Evolutionary conservation across 2,888 invertebrate species (phyloP), one percentile per base, ranked within the genome.

Genomic region (Myopa testacea): DNA sequence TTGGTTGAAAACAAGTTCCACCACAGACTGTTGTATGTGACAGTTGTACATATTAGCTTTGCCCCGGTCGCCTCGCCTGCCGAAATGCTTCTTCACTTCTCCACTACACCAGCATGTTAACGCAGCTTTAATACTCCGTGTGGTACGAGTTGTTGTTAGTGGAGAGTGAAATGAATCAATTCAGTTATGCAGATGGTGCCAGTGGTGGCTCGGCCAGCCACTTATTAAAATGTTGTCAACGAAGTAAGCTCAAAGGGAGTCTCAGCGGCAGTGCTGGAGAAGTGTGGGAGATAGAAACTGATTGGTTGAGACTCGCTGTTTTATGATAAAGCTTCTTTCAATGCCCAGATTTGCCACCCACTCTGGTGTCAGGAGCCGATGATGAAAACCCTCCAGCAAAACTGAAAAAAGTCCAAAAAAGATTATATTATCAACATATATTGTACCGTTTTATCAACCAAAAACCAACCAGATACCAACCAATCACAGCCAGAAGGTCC

Each of bases 161-260:
- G 45, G 45, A 45, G 16, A 73, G 26, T 12, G 63, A 63, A 50
- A 52, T 63, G 74, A 74, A 74, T 74, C 74, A 74, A 74, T 74
- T 74, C 63, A 55, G 55, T n/a, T 55, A n/a, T 55, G 5, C 55
- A 55, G 16, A n/a, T 65, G 74, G 63, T n/a, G 52, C 50, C 63
- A 52, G 63, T 65, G 38, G 37, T 50, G 34, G 65, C 65, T 55
- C 16, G 12, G 19, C 19, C 19, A 34, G n/a, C 69, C n/a, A n/a
- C n/a, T 12, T 34, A 74, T 70, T 70, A 26, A 5, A 52, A 26
- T 70, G 70, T 70, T 70, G 58, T 58, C 73, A 16, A 70, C 71
- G 55, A 45, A 55, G 5, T 4, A 16, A 55, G 55, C 14, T 6
- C 14, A 45, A 45, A 45, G 55, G 14, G 55, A 55, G 55, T n/a